Evolutionary conservation across 2,797 vertebrate genomes (phyloP), one percentile per base, ranked within the genome.

Genomic region (Sebastes ruberrimus): DNA sequence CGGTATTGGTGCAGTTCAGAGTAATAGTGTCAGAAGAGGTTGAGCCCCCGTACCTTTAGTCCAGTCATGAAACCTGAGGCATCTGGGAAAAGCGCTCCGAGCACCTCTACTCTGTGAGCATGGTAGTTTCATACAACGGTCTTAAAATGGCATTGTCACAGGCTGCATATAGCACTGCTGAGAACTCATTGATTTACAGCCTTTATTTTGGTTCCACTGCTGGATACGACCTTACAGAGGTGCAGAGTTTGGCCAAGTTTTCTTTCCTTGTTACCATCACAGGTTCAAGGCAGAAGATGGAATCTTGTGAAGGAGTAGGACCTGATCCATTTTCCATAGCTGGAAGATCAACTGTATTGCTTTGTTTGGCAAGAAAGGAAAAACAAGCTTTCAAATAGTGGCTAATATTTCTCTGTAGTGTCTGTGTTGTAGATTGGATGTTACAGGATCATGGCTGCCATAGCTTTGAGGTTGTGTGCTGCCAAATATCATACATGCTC

Each of bases 251-350:
- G 67, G 70, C 72, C 82, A 71, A 67, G 42, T 61, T 83, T 75
- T 68, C 11, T 25, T 64, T 42, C 55, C n/a, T 60, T 42, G 64
- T 74, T 80, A 65, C 60, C 32, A 16, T 77, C 42, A 42, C 62
- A 32, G 49, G 38, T 73, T 73, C 42, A 13, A 60, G 69, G 68
- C 25, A 30, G 68, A 68, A 71, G 73, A 87, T 77, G 23, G 42
- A 79, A 81, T 76, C 65, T 76, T 66, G 46, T 66, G 42, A 76
- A 67, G 20, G 61, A 69, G 46, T 78, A 14, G 49, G 49, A 65
- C 67, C 33, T 67, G 33, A 82, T 65, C 68, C 28, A 66, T 84
- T 82, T 82, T 73, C 85, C 82, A 63, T 46, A 28, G 52, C 69
- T 83, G 80, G 52, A 65, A 83, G 66, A 71, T 76, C 8, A 32